A percentile compares a stretch with the other conserved stretches of the same genome.
Conservation (phyloP, 2,888 invertebrate genomes). For the Abrostola triplasia region DNA sequence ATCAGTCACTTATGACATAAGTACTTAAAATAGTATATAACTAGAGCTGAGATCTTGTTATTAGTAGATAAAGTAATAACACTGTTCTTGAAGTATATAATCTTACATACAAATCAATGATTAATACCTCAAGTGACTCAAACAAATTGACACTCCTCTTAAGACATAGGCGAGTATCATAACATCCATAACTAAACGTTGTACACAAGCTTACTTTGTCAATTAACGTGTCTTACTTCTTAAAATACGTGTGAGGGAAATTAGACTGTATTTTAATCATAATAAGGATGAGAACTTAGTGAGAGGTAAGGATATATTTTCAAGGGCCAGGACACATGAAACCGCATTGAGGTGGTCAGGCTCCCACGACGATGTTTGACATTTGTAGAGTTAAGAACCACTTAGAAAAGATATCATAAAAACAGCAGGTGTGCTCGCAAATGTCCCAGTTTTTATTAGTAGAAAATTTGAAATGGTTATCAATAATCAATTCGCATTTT, state of each 20-base stretch:
- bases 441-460: no score
- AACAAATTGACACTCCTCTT: conserved; percentile 62
- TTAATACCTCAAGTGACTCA: conserved; percentile 48
- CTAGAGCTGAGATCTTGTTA: no score
- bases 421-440: no score
- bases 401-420: conserved; percentile 26
- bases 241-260: conserved; percentile 7
- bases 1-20: no score
- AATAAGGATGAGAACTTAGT: conserved; percentile 18
- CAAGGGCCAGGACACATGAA: conserved; percentile 68
- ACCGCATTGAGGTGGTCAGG: conserved; percentile 79
- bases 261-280: background rate
- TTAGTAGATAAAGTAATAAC: no score
- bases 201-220: conserved; percentile 46
- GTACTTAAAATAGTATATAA: no score
- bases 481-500: no score
- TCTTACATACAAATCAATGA: conserved; percentile 16
- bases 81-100: background rate
- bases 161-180: conserved; percentile 42
- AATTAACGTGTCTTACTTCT: conserved; percentile 59
- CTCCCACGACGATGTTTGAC: conserved; percentile 76
- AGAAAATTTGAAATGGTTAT: no score
- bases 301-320: conserved; percentile 19
- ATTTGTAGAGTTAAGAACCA: conserved; percentile 48
- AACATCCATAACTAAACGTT: conserved; percentile 27